phyloP scores from a whole-genome alignment of 2,797 vertebrate genomes.

The Huso huso region DNA sequence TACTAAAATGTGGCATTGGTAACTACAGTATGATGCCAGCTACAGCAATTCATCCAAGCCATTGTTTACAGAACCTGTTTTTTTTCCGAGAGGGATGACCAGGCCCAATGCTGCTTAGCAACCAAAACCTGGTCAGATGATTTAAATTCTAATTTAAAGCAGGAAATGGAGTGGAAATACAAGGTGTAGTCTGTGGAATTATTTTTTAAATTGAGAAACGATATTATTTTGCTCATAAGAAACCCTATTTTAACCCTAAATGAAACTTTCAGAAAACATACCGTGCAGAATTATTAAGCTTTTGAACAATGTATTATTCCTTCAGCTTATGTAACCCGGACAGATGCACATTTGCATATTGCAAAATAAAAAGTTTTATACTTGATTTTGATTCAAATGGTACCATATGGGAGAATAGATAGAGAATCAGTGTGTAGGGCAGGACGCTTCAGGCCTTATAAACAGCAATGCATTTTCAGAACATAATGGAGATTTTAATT shows the following conservation, averaged over 20 bases:
- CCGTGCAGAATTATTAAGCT: background rate
- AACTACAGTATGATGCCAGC: no score
- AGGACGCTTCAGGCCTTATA: conserved; percentile 16
- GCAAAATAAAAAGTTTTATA: conserved; percentile 16
- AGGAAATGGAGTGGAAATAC: no score
- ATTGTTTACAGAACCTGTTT: no score
- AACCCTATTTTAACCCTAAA: background rate
- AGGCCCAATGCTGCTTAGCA: no score
- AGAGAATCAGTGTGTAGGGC: conserved; percentile 12
- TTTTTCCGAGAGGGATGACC: no score
- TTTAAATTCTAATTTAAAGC: no score
- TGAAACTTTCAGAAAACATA: background rate
- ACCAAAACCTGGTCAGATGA: no score
- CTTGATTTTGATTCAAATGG: conserved; percentile 24
- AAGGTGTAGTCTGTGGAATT: background rate
- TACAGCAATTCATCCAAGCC: no score
- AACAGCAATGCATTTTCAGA: conserved; percentile 22
- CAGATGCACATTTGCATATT: conserved; percentile 22
- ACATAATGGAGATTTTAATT: conserved; percentile 20
- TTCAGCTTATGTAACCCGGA: conserved; percentile 21
- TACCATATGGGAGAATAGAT: conserved; percentile 21
- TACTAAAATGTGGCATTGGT: no score
- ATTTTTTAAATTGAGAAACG: conserved; percentile 6
- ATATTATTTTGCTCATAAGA: background rate
- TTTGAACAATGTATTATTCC: conserved; percentile 4